Evolutionary conservation across 2,797 vertebrate genomes (phyloP).

Genomic region (Hemitrygon akajei): DNA sequence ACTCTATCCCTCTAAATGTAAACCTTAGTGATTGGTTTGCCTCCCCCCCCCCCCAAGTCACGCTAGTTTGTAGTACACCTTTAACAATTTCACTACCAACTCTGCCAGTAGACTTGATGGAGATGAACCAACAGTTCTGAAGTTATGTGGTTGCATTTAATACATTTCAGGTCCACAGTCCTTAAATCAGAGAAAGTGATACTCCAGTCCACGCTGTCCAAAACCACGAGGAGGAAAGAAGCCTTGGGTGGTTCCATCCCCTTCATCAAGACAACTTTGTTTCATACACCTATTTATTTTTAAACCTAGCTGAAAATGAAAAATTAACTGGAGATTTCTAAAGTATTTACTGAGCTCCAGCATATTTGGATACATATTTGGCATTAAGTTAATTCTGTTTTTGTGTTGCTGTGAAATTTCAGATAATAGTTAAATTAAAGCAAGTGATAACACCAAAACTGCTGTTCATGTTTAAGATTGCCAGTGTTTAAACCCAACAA

Average conservation of each 20-base stretch:
- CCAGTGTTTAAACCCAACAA: too few species aligned
- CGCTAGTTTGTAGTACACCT: too few species aligned
- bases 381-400: not conserved
- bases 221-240: not conserved
- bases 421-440: not conserved
- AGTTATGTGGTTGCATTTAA: too few species aligned
- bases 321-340: not conserved
- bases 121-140: too few species aligned
- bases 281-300: not conserved
- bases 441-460: not conserved
- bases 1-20: too few species aligned
- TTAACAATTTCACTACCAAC: too few species aligned
- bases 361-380: not conserved
- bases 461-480: too few species aligned
- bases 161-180: not conserved
- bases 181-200: not conserved
- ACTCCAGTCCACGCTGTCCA: not conserved
- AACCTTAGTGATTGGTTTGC: too few species aligned
- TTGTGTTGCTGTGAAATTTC: not conserved
- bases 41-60: too few species aligned
- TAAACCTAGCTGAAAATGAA: not conserved
- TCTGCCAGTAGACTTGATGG: too few species aligned
- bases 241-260: too few species aligned
- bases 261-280: not conserved
- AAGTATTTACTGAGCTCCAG: not conserved